Conservation (phyloP, 1,140 invertebrate genomes). For the Hyles euphorbiae region DNA sequence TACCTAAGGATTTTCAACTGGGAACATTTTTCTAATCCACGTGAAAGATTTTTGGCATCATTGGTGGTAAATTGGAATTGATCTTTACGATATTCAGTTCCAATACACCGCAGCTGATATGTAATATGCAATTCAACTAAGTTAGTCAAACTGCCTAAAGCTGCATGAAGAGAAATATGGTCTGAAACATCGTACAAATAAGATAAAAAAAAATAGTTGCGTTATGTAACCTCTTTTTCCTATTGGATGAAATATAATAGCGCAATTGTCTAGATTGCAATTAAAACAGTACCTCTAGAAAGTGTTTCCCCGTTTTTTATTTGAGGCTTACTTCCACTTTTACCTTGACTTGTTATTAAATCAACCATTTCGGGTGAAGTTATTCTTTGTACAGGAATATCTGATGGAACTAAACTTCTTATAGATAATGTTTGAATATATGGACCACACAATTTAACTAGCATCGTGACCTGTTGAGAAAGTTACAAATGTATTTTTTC, state of each 20-base stretch:
- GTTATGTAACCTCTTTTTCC: neutral
- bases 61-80: constrained; percentile 69
- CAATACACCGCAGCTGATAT: constrained; percentile 53
- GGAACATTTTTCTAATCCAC: constrained; percentile 61
- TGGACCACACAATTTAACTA: constrained; percentile 65
- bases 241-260: no score
- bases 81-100: constrained; percentile 61
- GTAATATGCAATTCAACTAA: constrained; percentile 68
- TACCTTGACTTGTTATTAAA: constrained; percentile 47
- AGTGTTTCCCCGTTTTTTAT: constrained; percentile 31
- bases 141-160: constrained; percentile 61
- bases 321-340: constrained; percentile 34
- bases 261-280: no score
- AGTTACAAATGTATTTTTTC: no score
- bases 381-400: constrained; percentile 57
- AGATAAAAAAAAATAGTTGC: neutral
- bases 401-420: constrained; percentile 54
- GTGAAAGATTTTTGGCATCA: constrained; percentile 67
- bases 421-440: constrained; percentile 63
- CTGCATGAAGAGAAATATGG: constrained; percentile 71
- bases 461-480: constrained; percentile 48
- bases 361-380: constrained; percentile 64
- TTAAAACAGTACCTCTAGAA: constrained; percentile 37
- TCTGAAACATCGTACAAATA: constrained; percentile 38
- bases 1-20: constrained; percentile 62